These are phyloP conservation scores for Zalophus californianus DNA, from an alignment of 2,797 vertebrate species.

Conservation along the genomic window DNA sequence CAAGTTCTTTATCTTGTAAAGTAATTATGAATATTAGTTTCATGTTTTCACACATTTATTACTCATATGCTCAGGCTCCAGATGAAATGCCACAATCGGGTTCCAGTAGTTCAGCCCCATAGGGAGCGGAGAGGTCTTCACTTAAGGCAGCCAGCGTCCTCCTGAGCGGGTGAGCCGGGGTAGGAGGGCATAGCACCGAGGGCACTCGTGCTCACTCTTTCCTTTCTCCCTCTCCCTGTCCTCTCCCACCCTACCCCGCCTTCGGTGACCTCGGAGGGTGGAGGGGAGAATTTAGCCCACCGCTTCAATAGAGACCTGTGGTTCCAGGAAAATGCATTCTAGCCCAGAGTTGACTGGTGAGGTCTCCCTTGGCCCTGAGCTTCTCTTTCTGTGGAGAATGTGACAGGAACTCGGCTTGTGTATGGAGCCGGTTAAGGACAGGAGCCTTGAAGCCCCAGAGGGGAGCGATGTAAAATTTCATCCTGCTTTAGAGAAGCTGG, in stretches of 20 bases:
- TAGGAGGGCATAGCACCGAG: background rate
- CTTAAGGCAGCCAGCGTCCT: background rate
- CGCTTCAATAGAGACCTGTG: background rate
- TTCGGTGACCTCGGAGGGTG: background rate
- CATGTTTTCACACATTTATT: conserved; percentile 77
- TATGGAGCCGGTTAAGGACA: conserved; percentile 42
- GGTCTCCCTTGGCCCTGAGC: background rate
- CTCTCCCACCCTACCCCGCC: background rate
- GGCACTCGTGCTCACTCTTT: rapidly evolving
- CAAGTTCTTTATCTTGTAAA: conserved; percentile 65
- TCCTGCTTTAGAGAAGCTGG: background rate
- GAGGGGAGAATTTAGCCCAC: background rate
- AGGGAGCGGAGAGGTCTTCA: background rate
- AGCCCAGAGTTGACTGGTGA: background rate
- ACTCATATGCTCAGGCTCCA: conserved; percentile 57
- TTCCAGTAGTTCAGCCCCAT: background rate
- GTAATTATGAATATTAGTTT: conserved; percentile 75
- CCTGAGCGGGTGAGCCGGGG: background rate
- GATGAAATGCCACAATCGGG: background rate
- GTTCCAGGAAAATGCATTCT: background rate
- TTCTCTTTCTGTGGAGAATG: conserved; percentile 27
- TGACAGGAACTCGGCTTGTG: background rate
- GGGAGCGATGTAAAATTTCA: background rate
- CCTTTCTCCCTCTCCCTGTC: background rate
- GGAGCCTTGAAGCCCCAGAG: background rate